Base-by-base conservation (phyloP, 2,888 invertebrate genomes). In the Mimas tiliae region DNA sequence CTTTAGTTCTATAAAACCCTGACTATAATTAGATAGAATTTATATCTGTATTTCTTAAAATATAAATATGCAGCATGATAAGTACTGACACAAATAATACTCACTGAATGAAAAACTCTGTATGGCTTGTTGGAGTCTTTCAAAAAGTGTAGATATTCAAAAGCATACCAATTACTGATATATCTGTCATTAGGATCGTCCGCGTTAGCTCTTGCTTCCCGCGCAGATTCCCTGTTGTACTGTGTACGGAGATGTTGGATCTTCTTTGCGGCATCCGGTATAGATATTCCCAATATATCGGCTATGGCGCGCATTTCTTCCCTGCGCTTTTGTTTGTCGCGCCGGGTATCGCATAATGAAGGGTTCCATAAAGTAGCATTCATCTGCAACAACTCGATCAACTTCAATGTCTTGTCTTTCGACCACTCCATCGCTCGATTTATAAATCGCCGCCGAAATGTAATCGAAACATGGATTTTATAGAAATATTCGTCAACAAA, bases 221-320 rank as follows among this genome's bases (percentile, higher is more conserved):
- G 88, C 52, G 93, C 94, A 6, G 94, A 93, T 73, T 95, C 95
- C 7, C 95, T 90, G 74, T 95, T 95, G 72, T 95, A 95, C 69
- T 95, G 95, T 0, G 95, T 95, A 6, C 95, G 88, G 50, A 95
- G 83, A 68, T 95, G 95, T 70, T 95, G 95, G 64, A 95, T 94
- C 72, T 95, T 95, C 74, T 95, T 95, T 1, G 95, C 95, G 34
- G 93, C 87, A 71, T 95, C 95, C 6, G 91, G 87, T 33, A 83
- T 86, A 73, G 82, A 85, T 69, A 93, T 85, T 8, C 84, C 85
- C 19, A 93, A 81, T 65, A 87, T 77, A 27, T 87, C 87, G 0
- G 93, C 83, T 72, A 93, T 91, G n/a, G 80, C 80, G 0, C 89
- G 84, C 67, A 93, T 73, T 70, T 92, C 91, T 65, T 91, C 91